phyloP scores from a whole-genome alignment of 2,888 invertebrate genomes.

The Drosophila tripunctata region DNA sequence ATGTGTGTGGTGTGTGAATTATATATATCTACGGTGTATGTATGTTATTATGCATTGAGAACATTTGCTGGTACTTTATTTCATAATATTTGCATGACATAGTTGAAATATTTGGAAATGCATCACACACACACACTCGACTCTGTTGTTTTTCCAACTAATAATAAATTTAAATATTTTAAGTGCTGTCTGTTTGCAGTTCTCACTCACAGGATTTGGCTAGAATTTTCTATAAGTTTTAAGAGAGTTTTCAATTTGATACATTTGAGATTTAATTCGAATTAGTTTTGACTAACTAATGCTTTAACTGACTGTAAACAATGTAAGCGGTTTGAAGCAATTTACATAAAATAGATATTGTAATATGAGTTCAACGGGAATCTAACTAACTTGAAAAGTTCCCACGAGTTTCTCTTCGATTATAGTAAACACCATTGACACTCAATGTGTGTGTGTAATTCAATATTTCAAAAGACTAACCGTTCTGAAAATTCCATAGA shows the following conservation, averaged over 20 bases:
- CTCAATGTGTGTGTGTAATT: conserved; percentile 26
- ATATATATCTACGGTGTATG: neutral
- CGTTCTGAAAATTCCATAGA: conserved; percentile 45
- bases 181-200: no score
- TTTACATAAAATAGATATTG: no score
- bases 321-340: no score
- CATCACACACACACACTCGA: neutral
- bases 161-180: neutral
- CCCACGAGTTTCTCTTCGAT: conserved; percentile 19
- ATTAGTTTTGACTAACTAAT: no score
- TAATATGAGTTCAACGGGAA: no score
- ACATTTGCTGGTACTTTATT: conserved; percentile 51
- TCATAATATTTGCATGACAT: conserved; percentile 42
- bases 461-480: conserved; percentile 43
- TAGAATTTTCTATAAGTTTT: no score
- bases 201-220: no score
- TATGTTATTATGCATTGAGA: conserved; percentile 23
- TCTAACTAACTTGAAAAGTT: conserved; percentile 5
- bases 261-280: no score
- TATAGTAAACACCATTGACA: conserved; percentile 13
- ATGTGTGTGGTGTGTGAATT: conserved; percentile 65
- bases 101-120: conserved; percentile 30
- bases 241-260: no score
- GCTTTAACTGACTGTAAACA: no score
- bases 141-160: neutral